Evolutionary conservation across 2,888 invertebrate genomes (phyloP), one percentile per base, ranked within the genome.

Genomic region (Zaprionus bogoriensis): DNA sequence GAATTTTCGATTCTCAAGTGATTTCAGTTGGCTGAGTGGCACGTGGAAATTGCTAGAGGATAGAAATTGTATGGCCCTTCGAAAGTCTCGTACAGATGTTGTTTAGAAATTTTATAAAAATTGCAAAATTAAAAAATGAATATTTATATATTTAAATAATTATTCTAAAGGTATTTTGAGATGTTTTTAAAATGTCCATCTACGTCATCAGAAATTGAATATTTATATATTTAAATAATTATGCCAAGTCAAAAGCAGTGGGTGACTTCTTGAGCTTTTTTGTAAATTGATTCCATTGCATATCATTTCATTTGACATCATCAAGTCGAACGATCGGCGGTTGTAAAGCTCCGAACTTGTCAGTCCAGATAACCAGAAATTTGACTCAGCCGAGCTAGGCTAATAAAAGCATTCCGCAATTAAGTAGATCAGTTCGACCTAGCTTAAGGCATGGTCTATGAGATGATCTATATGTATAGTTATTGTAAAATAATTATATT

Each of bases 1-100:
- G 51, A 72, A 69, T 67, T 67, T 66, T 59, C 42, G 10, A 44
- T 47, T 47, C 42, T 44, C 22, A 12, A 41, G 14, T 45, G 25
- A 32, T 28, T 63, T 48, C 23, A 12, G 12, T 17, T 38, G 25
- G 14, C 10, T 36, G 46, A 28, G 50, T 46, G 38, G 10, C 53
- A 47, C 19, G 30, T 32, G 3, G 1, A 36, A 36, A 36, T 36
- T 36, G 32, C 32, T 9, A 17, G 9, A 36, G 7, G 17, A 7
- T 17, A 7, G 17, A 36, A 5, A 36, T 36, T 3, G 7, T 36
- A 36, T 17, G 7, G 17, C 10, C 6, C 14, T 27, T 7, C 27
- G 6, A 9, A 6, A 6, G 1, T 27, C 27, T 27, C 2, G n/a
- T 6, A 7, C 1, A 14, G 3, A n/a, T n/a, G n/a, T n/a, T n/a